A percentile compares a stretch with the other conserved stretches of the same genome.
Conservation (phyloP, 2,797 vertebrate species). For the Dendrocincla tyrannina region DNA sequence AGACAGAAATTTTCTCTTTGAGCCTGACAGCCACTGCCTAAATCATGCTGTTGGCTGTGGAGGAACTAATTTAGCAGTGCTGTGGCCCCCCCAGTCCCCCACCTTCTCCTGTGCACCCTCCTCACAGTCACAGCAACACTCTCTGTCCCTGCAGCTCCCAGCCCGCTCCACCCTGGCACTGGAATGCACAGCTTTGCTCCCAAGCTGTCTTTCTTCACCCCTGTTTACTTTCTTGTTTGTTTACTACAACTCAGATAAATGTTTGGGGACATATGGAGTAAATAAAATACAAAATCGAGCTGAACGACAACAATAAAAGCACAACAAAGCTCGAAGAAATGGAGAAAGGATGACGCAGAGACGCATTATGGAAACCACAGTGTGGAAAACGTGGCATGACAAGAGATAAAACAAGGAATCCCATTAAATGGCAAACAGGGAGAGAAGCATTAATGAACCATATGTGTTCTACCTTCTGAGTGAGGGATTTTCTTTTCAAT, state of each 20-base stretch:
- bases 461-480: not conserved
- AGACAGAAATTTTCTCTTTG: not conserved
- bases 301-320: not conserved
- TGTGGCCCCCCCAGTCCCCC: not conserved
- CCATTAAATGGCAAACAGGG: not conserved
- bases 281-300: not conserved
- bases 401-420: slow-evolving; percentile 23
- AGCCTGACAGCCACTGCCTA: not conserved
- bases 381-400: not conserved
- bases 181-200: not conserved
- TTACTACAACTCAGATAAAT: not conserved
- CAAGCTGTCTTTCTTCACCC: not conserved
- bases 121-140: not conserved
- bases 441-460: not conserved
- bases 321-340: not conserved
- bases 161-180: not conserved
- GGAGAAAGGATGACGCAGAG: not conserved
- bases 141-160: not conserved
- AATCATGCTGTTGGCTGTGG: accelerated
- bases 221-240: not conserved
- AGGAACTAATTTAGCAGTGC: not conserved
- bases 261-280: not conserved
- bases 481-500: not conserved
- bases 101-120: not conserved
- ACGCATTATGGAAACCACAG: not conserved